Conservation (phyloP, 2,888 invertebrate species). For the Stegophylla sp. region DNA sequence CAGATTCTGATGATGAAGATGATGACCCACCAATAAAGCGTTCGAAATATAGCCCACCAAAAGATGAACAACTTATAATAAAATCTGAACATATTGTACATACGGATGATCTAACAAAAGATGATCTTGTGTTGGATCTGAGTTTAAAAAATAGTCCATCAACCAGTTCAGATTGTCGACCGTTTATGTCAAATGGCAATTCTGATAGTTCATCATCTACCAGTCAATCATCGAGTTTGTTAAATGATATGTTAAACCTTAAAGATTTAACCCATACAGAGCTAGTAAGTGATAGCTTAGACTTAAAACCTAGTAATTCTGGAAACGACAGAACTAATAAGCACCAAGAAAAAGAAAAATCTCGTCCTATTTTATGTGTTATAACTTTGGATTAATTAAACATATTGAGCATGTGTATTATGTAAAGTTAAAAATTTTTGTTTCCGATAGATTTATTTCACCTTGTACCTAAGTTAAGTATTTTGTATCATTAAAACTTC, state of each 20-base stretch:
- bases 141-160: slow-evolving; percentile 42
- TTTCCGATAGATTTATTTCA: too few species aligned
- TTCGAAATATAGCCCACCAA: not conserved
- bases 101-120: slow-evolving; percentile 1
- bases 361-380: slow-evolving; percentile 27
- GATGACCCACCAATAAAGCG: slow-evolving; percentile 6
- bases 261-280: not conserved
- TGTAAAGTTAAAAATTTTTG: too few species aligned
- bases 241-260: slow-evolving; percentile 6
- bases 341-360: slow-evolving; percentile 8
- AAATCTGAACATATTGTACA: slow-evolving; percentile 26
- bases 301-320: slow-evolving; percentile 12
- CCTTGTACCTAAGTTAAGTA: too few species aligned
- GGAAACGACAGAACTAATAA: not conserved
- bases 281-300: not conserved
- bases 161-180: not conserved
- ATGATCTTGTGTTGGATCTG: slow-evolving; percentile 36
- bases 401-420: too few species aligned
- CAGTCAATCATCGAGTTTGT: not conserved
- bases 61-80: not conserved
- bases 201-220: not conserved
- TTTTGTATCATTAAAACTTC: too few species aligned
- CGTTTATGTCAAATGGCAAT: slow-evolving; percentile 11
- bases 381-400: slow-evolving; percentile 48
- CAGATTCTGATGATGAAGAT: slow-evolving; percentile 30